Evolutionary conservation across 2,888 invertebrate species (phyloP), one percentile per base, ranked within the genome.

Genomic region (Ametastegia equiseti): DNA sequence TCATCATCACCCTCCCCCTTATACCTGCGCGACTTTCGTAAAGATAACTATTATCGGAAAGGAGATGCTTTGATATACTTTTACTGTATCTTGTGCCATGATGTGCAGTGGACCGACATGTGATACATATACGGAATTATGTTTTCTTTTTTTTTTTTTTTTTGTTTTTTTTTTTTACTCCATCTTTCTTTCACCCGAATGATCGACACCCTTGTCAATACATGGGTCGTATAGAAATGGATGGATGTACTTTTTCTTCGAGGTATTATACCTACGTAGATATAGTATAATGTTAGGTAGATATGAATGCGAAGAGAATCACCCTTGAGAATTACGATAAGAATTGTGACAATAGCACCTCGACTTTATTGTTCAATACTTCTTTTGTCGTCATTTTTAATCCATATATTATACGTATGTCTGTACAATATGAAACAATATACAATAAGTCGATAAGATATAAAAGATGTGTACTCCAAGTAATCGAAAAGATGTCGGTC

Each of bases 291-390:
- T n/a, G n/a, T n/a, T n/a, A n/a, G n/a, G n/a, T 19, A 7, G 23
- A 54, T 54, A 23, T 7, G 23, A 23, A 54, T 54, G 23, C 23
- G 2, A 19, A 23, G 6, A n/a, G n/a, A n/a, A n/a, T n/a, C 7
- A n/a, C 54, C n/a, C 36, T 65, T 33, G 33, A 65, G 30, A 30
- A 15, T 33, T n/a, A 36, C n/a, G 63, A 65, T 65, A 65, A 65
- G 63, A 65, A 36, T 15, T 2, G 63, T 23, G 54, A 54, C 54
- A 54, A 23, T 1, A 54, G 54, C 7, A 54, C 11, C 7, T 54
- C 54, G 23, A 19, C 54, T 54, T 54, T n/a, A n/a, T 54, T 54
- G 54, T 54, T 6, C 6, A 23, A 2, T 19, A 23, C 23, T 19
- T 23, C 54, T 54, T 54, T 54, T 54, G 54, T 54, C 9, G 9